phyloP scores from a whole-genome alignment of 2,797 vertebrate genomes.

The Pangasius mekongensis region DNA sequence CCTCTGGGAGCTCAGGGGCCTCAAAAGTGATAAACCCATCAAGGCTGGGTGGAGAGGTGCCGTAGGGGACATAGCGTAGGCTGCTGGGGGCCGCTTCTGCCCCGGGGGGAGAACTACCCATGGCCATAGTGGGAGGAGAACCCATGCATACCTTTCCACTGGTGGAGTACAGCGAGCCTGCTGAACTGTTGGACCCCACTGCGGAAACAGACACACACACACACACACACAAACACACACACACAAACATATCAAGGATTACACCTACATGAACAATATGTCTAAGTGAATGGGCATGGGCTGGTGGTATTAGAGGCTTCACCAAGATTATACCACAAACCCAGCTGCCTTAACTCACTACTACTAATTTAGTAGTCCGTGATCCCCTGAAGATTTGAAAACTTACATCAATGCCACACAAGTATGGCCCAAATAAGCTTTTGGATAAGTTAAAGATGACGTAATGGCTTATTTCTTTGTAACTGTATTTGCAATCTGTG shows the following conservation, averaged over 20 bases:
- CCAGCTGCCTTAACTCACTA: background rate
- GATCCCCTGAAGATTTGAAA: background rate
- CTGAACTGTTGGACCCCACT: constrained; percentile 95
- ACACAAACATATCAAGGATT: background rate
- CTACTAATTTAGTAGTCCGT: background rate
- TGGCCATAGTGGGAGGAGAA: constrained; percentile 86
- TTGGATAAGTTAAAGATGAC: background rate
- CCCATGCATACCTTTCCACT: constrained; percentile 87
- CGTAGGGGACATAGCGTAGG: constrained; percentile 91
- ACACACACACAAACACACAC: constrained; percentile 6
- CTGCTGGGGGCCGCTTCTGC: constrained; percentile 85
- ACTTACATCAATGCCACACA: too few relatives aligned
- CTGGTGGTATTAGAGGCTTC: background rate
- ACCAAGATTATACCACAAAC: background rate
- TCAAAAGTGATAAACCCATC: constrained; percentile 97
- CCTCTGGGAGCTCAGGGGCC: constrained; percentile 94
- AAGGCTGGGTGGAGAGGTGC: constrained; percentile 91
- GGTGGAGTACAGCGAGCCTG: constrained; percentile 91
- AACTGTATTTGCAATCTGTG: too few relatives aligned
- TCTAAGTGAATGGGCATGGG: background rate
- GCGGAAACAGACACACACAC: constrained; percentile 21
- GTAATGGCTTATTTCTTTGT: background rate
- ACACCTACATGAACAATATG: background rate
- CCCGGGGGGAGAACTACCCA: constrained; percentile 87
- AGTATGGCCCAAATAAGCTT: background rate